These are phyloP conservation scores for Cichladusa arquata DNA, from an alignment of 2,113 vertebrate species.

Conservation along the genomic window DNA sequence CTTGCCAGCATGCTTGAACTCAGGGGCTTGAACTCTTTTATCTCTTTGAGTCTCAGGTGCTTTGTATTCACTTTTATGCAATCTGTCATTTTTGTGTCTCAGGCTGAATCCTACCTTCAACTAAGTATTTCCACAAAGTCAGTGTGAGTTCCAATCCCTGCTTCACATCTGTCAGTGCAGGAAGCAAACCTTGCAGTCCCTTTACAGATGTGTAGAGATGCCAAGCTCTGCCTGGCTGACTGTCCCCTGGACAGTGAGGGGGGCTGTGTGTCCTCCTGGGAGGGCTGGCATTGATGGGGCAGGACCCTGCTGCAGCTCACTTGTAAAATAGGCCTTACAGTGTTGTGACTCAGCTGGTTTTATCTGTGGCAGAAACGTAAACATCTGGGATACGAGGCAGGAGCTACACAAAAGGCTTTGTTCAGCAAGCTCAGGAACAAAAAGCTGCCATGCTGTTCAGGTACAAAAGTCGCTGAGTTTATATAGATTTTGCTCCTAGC, in stretches of 20 bases:
- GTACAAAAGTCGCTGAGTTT: not conserved
- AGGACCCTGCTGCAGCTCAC: not conserved
- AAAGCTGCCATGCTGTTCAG: not conserved
- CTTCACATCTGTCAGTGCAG: not conserved
- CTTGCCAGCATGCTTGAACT: not conserved
- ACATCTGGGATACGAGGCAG: not conserved
- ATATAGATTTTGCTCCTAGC: not conserved
- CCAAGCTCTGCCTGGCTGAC: not conserved
- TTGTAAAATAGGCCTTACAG: not conserved
- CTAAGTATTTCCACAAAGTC: not conserved
- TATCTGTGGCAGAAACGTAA: not conserved
- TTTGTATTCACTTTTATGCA: not conserved
- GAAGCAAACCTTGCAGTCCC: not conserved
- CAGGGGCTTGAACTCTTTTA: not conserved
- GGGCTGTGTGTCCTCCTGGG: not conserved
- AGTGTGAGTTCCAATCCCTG: not conserved
- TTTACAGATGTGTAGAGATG: rapidly evolving
- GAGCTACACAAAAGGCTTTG: not conserved
- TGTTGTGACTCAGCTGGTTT: not conserved
- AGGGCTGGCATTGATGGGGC: not conserved
- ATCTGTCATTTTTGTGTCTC: not conserved
- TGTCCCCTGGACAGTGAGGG: not conserved
- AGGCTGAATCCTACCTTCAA: not conserved
- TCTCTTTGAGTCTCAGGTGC: not conserved
- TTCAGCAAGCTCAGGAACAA: not conserved